phyloP scores from a whole-genome alignment of 2,888 invertebrate species.

The Agrochola litura region DNA sequence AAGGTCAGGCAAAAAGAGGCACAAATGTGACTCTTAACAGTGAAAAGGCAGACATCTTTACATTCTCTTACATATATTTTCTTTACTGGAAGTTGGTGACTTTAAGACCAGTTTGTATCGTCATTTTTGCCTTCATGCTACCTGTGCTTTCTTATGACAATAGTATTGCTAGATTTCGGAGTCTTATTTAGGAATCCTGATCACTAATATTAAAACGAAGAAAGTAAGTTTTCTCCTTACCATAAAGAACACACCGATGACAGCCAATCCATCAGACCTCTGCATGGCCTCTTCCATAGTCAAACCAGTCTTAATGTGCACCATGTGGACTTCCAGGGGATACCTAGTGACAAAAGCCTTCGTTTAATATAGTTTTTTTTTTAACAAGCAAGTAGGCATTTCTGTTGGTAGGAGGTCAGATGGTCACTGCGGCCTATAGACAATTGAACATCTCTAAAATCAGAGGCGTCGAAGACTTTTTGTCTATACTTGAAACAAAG shows the following conservation, averaged over 20 bases:
- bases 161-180: too few relatives aligned
- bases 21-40: neutral
- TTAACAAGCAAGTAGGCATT: too few relatives aligned
- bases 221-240: slow-evolving; percentile 66
- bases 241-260: slow-evolving; percentile 80
- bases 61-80: neutral
- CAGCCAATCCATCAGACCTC: slow-evolving; percentile 81
- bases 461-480: too few relatives aligned
- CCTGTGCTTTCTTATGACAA: neutral
- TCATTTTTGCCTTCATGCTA: too few relatives aligned
- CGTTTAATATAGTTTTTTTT: too few relatives aligned
- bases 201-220: neutral
- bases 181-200: too few relatives aligned
- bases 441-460: too few relatives aligned
- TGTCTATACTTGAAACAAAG: too few relatives aligned
- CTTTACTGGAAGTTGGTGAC: neutral
- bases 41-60: neutral
- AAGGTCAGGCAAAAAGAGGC: too few relatives aligned
- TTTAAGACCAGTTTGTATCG: too few relatives aligned
- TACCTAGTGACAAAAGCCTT: slow-evolving; percentile 72
- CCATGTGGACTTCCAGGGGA: slow-evolving; percentile 86
- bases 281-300: slow-evolving; percentile 75
- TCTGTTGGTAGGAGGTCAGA: too few relatives aligned
- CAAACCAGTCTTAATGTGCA: slow-evolving; percentile 83
- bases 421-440: too few relatives aligned